These are phyloP conservation scores for Littorina saxatilis DNA, from an alignment of 1,140 invertebrate species.

Conservation along the genomic window DNA sequence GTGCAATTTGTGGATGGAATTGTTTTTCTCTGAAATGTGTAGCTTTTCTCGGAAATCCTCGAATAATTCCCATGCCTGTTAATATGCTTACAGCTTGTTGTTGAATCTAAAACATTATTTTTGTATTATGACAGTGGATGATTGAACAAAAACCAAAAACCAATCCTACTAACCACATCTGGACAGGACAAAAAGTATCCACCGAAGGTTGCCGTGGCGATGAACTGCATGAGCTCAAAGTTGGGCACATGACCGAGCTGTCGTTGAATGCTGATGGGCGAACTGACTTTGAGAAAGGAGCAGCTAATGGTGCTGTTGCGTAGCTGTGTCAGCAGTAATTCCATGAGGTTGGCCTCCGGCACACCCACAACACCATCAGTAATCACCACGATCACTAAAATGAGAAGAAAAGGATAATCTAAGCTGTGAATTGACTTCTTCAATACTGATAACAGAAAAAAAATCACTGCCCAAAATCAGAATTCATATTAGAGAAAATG, in stretches of 20 bases:
- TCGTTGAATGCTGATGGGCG: conserved; percentile 67
- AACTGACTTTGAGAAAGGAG: conserved; percentile 87
- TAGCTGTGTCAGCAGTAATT: conserved; percentile 85
- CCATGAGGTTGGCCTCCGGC: conserved; percentile 85
- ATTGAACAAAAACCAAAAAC: too few species aligned
- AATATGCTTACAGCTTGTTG: too few species aligned
- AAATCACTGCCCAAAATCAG: too few species aligned
- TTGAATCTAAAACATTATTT: too few species aligned
- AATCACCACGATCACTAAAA: conserved; percentile 86
- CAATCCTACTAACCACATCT: conserved; percentile 59
- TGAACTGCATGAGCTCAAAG: conserved; percentile 86
- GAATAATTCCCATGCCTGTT: too few species aligned
- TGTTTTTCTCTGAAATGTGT: too few species aligned
- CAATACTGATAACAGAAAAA: too few species aligned
- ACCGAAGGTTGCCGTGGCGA: conserved; percentile 87
- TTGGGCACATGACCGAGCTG: conserved; percentile 82
- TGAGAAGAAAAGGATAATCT: conserved; percentile 30
- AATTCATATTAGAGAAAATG: too few species aligned
- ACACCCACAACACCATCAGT: conserved; percentile 89
- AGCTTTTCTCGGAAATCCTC: too few species aligned
- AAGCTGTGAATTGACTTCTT: too few species aligned
- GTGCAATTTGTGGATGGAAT: too few species aligned
- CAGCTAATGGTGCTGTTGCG: conserved; percentile 86
- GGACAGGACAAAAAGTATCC: conserved; percentile 79
- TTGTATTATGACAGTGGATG: too few species aligned